Percentiles rank a stretch among this genome's conserved stretches.
These are phyloP conservation scores for Melipona bicolor DNA, from an alignment of 2,888 invertebrate genomes.

Conservation along the genomic window DNA sequence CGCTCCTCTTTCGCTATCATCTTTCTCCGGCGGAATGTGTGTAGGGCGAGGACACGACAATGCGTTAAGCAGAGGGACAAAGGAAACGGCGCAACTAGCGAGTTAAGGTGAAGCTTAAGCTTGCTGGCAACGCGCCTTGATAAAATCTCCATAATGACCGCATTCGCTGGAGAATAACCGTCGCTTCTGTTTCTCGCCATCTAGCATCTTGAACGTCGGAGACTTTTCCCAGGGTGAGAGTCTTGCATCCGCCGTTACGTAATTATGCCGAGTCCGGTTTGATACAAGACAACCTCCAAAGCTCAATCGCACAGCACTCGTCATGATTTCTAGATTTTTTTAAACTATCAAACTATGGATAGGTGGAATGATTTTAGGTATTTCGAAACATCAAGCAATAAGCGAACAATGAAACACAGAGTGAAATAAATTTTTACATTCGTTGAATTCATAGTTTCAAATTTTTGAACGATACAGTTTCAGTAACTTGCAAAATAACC, in stretches of 20 bases:
- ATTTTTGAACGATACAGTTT: not conserved
- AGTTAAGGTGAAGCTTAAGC: conserved; percentile 73
- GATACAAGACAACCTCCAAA: conserved; percentile 70
- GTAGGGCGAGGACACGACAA: conserved; percentile 39
- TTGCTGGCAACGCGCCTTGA: conserved; percentile 76
- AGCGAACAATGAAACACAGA: too few relatives aligned
- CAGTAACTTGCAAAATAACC: not conserved
- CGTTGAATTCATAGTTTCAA: not conserved
- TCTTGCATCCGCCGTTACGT: conserved; percentile 71
- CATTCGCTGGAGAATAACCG: conserved; percentile 76
- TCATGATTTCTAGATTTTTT: not conserved
- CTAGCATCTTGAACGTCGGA: conserved; percentile 63
- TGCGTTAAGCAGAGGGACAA: conserved; percentile 63
- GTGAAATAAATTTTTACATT: not conserved
- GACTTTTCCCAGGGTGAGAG: conserved; percentile 38
- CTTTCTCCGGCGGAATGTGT: conserved; percentile 31
- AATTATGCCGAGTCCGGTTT: conserved; percentile 76
- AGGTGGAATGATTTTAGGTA: too few relatives aligned
- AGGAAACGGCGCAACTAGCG: conserved; percentile 65
- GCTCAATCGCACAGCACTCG: conserved; percentile 4
- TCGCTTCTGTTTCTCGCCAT: conserved; percentile 72
- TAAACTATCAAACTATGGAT: too few relatives aligned
- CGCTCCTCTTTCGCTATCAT: conserved; percentile 52
- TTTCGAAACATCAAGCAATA: too few relatives aligned
- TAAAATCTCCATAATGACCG: conserved; percentile 80